phyloP scores from a whole-genome alignment of 2,113 vertebrate species.

The Ancistrus triradiatus region DNA sequence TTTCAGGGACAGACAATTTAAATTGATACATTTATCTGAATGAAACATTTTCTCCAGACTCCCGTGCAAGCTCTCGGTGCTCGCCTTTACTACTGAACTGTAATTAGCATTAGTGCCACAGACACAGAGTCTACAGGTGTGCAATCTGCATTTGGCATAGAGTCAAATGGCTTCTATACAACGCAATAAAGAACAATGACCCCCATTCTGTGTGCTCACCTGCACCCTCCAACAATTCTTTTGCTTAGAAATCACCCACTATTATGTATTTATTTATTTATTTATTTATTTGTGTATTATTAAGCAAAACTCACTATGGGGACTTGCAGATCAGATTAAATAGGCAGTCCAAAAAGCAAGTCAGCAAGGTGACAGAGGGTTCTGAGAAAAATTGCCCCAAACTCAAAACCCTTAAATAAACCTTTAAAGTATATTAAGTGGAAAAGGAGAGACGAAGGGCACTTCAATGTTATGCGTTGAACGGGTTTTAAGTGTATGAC shows the following conservation, averaged over 20 bases:
- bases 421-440: neutral
- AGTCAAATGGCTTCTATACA: constrained; percentile 16
- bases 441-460: neutral
- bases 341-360: neutral
- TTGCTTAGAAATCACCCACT: no score
- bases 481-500: neutral
- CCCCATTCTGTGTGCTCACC: constrained; percentile 10
- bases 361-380: constrained; percentile 9
- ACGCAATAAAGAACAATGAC: constrained; percentile 18
- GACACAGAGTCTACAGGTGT: constrained; percentile 45
- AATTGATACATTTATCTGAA: constrained; percentile 19
- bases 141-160: constrained; percentile 40
- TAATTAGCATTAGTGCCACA: constrained; percentile 42
- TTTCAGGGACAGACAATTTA: constrained; percentile 16
- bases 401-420: neutral
- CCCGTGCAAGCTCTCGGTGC: neutral
- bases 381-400: neutral
- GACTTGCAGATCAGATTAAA: neutral
- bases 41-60: constrained; percentile 8
- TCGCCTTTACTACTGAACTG: constrained; percentile 11
- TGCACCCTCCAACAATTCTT: no score
- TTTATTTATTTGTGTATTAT: no score
- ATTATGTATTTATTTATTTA: no score
- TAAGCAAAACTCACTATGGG: neutral
- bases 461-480: neutral